Evolutionary conservation across 2,113 vertebrate genomes (phyloP).

Genomic region (Protomyctophum bolini): DNA sequence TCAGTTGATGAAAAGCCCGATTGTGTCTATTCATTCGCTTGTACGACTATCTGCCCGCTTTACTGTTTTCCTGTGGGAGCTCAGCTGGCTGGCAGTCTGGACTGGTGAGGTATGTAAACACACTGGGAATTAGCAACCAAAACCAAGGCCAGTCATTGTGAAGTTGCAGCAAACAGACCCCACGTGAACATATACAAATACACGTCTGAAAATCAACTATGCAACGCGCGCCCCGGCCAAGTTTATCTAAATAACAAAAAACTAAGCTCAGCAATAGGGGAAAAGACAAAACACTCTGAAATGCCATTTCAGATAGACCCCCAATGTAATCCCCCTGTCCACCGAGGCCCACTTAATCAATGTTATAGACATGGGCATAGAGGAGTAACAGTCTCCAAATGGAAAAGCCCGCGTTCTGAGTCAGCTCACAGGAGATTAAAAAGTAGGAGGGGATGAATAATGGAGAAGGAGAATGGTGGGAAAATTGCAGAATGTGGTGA

Average conservation of each 20-base stretch:
- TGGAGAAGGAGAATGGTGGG: constrained; percentile 78
- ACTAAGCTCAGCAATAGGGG: constrained; percentile 69
- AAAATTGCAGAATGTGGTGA: constrained; percentile 78
- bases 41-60: constrained; percentile 33
- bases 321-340: constrained; percentile 74
- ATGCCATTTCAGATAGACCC: constrained; percentile 77
- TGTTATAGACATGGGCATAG: constrained; percentile 76
- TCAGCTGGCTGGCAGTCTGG: constrained; percentile 36
- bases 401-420: constrained; percentile 79
- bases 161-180: constrained; percentile 66
- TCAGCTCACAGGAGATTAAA: constrained; percentile 85
- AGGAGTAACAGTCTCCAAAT: constrained; percentile 78
- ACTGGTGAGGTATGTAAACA: constrained; percentile 51
- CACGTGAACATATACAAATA: constrained; percentile 62
- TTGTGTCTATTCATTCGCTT: constrained; percentile 58
- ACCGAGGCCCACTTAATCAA: constrained; percentile 80
- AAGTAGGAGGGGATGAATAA: constrained; percentile 81
- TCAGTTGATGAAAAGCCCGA: constrained; percentile 65
- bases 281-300: constrained; percentile 64
- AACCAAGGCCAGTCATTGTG: constrained; percentile 64
- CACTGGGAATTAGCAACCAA: constrained; percentile 55
- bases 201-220: constrained; percentile 58
- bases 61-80: constrained; percentile 49
- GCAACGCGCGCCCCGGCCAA: constrained; percentile 43
- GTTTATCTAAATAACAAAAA: constrained; percentile 72